Base-by-base conservation (phyloP, 1,140 invertebrate genomes). In the Tetramorium simillimum region DNA sequence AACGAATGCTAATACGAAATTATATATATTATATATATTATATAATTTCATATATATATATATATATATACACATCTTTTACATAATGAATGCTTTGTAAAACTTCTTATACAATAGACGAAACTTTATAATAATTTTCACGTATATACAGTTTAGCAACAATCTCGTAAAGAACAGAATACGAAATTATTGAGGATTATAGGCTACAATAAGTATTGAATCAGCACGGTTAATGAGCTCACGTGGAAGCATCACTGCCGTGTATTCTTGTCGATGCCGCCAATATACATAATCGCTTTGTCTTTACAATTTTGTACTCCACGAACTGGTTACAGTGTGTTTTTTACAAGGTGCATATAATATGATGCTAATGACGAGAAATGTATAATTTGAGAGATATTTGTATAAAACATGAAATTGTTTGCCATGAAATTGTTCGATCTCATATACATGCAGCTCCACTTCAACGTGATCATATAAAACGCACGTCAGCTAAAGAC, bases 81-180 rank as follows among this genome's bases (percentile, higher is more conserved):
- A 56, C 53, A 56, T 56, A 51, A 51, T 56, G 18, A 56, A 56
- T 10, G 53, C n/a, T 62, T 62, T 62, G 60, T 62, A 62, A 62
- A 62, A 62, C 16, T 62, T 24, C 28, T 62, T 62, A 18, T 62
- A 62, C 28, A 33, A 3, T 62, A 62, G 24, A 33, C 24, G 60
- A 62, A 28, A 62, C 1, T 62, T 62, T 62, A 62, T 62, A 33
- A 62, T 62, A 33, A 62, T 33, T 62, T 33, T 33, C 28, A 16
- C 16, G 14, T 62, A 62, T 62, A 33, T 62, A 62, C 60, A 62
- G 2, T 16, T 33, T 6, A 16, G 14, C 16, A 33, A 62, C 14
- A 62, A 62, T 62, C 14, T 62, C 16, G 24, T 60, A 28, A 62
- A 62, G 24, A 62, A 24, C 14, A 7, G 28, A 28, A 33, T 33